Conservation (phyloP, 2,888 invertebrate species). For the Clostera curtula region DNA sequence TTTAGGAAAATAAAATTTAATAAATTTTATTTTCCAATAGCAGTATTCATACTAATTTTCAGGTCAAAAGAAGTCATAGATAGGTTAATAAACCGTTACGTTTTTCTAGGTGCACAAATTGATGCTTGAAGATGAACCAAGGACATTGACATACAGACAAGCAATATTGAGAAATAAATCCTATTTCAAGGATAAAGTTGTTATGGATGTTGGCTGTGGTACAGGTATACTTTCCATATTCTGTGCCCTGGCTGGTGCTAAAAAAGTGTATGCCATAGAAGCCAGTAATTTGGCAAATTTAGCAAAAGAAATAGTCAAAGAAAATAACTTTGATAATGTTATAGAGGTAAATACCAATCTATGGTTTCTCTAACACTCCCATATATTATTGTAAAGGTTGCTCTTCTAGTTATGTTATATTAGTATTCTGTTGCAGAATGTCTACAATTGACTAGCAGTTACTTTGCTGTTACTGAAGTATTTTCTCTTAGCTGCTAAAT, state of each 20-base stretch:
- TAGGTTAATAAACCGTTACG: too few species aligned
- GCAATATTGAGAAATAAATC: constrained; percentile 82
- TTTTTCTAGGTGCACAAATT: constrained; percentile 81
- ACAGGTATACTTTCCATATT: constrained; percentile 93
- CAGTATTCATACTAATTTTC: too few species aligned
- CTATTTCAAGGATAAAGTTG: constrained; percentile 83
- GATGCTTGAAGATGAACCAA: constrained; percentile 84
- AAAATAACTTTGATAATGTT: constrained; percentile 79
- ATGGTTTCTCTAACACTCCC: neutral
- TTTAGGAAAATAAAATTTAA: too few species aligned
- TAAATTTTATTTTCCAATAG: too few species aligned
- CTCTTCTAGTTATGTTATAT: too few species aligned
- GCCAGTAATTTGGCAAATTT: constrained; percentile 81
- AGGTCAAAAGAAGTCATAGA: too few species aligned
- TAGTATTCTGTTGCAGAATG: too few species aligned
- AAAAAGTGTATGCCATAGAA: constrained; percentile 89
- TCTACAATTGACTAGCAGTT: too few species aligned
- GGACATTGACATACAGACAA: constrained; percentile 86
- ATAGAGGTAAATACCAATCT: constrained; percentile 72
- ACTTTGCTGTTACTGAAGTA: too few species aligned
- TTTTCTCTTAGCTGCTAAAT: too few species aligned
- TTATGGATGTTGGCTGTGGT: constrained; percentile 91
- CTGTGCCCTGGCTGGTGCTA: constrained; percentile 93
- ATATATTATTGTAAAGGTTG: too few species aligned
- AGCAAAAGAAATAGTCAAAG: constrained; percentile 78